phyloP scores from a whole-genome alignment of 2,888 invertebrate species.

The Gymnocheta viridis region DNA sequence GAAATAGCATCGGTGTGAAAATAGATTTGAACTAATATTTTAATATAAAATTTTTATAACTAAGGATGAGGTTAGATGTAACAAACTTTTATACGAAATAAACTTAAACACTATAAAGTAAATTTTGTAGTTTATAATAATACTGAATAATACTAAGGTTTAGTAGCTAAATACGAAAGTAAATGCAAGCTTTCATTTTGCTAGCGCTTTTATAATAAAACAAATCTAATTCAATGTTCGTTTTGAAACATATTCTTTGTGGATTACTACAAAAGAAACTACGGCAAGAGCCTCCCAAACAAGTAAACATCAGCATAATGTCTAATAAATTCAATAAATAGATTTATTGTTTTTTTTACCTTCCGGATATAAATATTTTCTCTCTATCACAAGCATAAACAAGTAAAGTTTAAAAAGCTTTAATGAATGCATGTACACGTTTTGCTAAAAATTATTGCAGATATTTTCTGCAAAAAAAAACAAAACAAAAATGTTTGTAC shows the following conservation, averaged over 20 bases:
- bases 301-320: conserved; percentile 13
- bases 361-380: conserved; percentile 24
- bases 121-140: too few relatives aligned
- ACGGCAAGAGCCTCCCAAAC: conserved; percentile 4
- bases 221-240: not conserved
- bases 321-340: conserved; percentile 49
- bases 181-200: not conserved
- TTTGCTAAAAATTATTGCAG: conserved; percentile 49
- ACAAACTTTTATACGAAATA: too few relatives aligned
- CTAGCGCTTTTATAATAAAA: not conserved
- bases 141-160: too few relatives aligned
- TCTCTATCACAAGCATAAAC: conserved; percentile 2
- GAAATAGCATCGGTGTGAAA: too few relatives aligned
- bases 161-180: not conserved
- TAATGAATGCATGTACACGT: conserved; percentile 47
- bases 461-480: conserved; percentile 23
- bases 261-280: not conserved
- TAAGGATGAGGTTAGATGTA: too few relatives aligned
- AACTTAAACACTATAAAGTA: too few relatives aligned
- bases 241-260: conserved; percentile 7
- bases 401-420: conserved; percentile 12
- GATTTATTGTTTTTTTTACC: not conserved
- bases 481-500: not conserved
- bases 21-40: too few relatives aligned
- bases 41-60: too few relatives aligned